phyloP scores from a whole-genome alignment of 2,113 vertebrate species.

The Petrocephalus zakoni region DNA sequence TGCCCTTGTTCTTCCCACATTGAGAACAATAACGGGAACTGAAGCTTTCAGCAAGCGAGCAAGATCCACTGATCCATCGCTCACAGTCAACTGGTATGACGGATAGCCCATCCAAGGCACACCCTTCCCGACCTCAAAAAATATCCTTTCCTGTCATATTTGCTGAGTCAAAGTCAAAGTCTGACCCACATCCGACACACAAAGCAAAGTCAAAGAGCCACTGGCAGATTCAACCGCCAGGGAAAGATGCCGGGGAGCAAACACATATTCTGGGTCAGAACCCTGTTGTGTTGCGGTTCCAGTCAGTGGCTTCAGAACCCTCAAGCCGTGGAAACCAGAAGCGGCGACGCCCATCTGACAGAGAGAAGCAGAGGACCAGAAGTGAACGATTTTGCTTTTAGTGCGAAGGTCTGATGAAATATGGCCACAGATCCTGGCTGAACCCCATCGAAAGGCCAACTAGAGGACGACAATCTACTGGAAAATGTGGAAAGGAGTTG shows the following conservation, averaged over 20 bases:
- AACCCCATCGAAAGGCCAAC: neutral
- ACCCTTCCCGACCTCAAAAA: neutral
- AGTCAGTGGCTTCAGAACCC: neutral
- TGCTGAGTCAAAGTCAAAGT: neutral
- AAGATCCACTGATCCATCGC: neutral
- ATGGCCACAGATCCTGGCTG: neutral
- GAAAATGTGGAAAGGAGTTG: conserved; percentile 3
- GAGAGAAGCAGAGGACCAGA: neutral
- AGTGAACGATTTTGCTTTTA: no score
- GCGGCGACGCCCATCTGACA: neutral
- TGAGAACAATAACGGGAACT: conserved; percentile 1
- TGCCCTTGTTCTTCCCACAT: neutral
- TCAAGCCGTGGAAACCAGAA: neutral
- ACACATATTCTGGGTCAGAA: neutral
- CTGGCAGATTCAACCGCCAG: neutral
- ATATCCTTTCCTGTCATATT: neutral
- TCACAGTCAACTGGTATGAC: neutral
- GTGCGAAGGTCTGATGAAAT: neutral
- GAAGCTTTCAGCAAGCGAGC: neutral
- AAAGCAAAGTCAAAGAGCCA: neutral
- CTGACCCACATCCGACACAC: conserved; percentile 7
- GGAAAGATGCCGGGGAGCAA: neutral
- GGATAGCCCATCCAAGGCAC: neutral
- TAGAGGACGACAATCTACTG: neutral
- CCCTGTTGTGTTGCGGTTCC: neutral